Evolutionary conservation across 2,797 vertebrate species (phyloP), one percentile per base, ranked within the genome.

Genomic region (Centroberyx gerrardi): DNA sequence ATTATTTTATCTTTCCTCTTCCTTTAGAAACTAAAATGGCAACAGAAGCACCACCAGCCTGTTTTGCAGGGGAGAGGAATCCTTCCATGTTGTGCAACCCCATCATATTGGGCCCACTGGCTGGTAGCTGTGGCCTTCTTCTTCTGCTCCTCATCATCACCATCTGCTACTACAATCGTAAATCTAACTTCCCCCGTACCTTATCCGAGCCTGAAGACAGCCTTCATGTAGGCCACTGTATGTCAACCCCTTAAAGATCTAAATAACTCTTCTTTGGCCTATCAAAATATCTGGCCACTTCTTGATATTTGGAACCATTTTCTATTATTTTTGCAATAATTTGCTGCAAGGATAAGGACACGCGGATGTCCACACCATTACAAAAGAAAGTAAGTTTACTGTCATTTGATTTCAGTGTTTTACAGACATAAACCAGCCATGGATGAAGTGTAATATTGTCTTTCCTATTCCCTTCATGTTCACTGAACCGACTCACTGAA

Each of bases 281-380:
- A 36, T 36, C 5, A 36, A 8, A 36, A 36, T 36, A 7, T 36
- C 7, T 33, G 33, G 33, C 22, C 22, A 22, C 1, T 22, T 22
- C 22, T 22, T n/a, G n/a, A n/a, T n/a, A n/a, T n/a, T n/a, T n/a
- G n/a, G n/a, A n/a, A 22, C 22, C 33, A 33, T 33, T 2, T 33
- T 33, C 4, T 33, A 5, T 4, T 33, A 33, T 33, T 33, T 33
- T 33, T 33, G 2, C 33, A 2, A 33, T 38, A 8, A 62, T 72
- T 46, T 51, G 4, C 28, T 84, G 22, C 38, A 95, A 95, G 66
- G 22, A 73, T 91, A 8, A 88, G 95, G 74, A 96, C 94, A 46
- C 86, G 91, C 49, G 87, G 94, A 68, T 96, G 95, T 75, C 95
- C 95, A 1, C 95, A 96, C 71, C 95, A 96, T 90, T 53, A 95